phyloP scores from a whole-genome alignment of 2,113 vertebrate genomes.

The Tapirus terrestris region DNA sequence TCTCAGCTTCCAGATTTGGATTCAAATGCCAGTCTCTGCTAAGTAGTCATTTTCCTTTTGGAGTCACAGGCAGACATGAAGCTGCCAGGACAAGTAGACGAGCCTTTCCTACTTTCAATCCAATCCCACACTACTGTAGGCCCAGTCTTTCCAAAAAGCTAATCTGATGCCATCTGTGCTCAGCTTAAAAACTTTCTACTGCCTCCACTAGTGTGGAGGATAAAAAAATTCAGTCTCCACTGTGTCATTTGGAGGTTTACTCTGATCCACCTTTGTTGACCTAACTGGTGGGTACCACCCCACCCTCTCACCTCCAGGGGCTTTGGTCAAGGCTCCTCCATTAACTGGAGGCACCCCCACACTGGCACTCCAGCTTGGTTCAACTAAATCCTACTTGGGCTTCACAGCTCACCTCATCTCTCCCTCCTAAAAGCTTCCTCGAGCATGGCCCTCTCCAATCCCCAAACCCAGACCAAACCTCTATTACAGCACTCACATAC shows the following conservation, averaged over 20 bases:
- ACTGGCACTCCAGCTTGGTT: not conserved
- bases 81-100: not conserved
- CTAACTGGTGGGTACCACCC: not conserved
- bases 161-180: not conserved
- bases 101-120: not conserved
- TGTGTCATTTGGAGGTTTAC: not conserved
- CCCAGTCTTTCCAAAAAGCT: not conserved
- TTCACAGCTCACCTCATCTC: not conserved
- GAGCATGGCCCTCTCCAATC: not conserved
- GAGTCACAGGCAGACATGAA: not conserved
- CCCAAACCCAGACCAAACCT: not conserved
- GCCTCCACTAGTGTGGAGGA: not conserved
- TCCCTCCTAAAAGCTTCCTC: not conserved
- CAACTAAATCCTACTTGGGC: not conserved
- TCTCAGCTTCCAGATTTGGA: not conserved
- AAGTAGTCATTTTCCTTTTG: not conserved
- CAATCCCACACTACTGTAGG: not conserved
- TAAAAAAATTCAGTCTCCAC: not conserved
- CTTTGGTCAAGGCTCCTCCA: not conserved
- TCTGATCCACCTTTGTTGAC: not conserved
- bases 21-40: not conserved
- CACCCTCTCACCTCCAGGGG: not conserved
- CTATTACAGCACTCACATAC: not conserved
- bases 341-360: not conserved
- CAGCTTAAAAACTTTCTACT: not conserved